phyloP scores from a whole-genome alignment of 1,140 invertebrate species.

The Globodera rostochiensis region DNA sequence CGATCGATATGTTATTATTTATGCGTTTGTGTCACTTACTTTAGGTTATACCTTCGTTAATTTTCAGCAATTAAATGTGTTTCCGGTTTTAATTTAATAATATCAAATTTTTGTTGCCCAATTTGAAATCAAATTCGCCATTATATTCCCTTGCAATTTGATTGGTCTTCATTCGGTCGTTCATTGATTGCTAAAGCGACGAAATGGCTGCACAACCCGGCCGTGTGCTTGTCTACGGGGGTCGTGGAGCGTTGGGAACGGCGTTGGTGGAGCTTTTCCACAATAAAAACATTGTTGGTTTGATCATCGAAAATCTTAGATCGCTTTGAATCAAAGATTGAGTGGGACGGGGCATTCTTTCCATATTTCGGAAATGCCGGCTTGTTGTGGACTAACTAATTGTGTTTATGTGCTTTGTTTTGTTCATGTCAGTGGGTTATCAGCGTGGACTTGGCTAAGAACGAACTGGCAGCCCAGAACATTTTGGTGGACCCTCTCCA shows the following conservation, averaged over 20 bases:
- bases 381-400: not conserved
- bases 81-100: too few relatives aligned
- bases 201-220: constrained; percentile 27
- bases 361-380: too few relatives aligned
- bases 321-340: constrained; percentile 15
- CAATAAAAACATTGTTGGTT: constrained; percentile 76
- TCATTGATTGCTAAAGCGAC: not conserved
- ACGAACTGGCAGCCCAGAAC: constrained; percentile 86
- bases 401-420: constrained; percentile 17
- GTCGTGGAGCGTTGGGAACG: constrained; percentile 86
- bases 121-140: too few relatives aligned
- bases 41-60: too few relatives aligned
- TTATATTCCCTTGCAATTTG: not conserved
- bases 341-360: not conserved
- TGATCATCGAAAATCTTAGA: not conserved
- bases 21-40: too few relatives aligned
- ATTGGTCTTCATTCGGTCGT: not conserved
- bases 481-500: constrained; percentile 72
- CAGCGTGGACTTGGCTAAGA: constrained; percentile 84
- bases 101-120: too few relatives aligned
- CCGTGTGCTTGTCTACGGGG: constrained; percentile 71
- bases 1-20: too few relatives aligned
- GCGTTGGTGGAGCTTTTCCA: constrained; percentile 85
- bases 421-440: constrained; percentile 81
- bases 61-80: too few relatives aligned